Evolutionary conservation across 1,140 invertebrate species (phyloP).

Genomic region (Agrypnia vestita): DNA sequence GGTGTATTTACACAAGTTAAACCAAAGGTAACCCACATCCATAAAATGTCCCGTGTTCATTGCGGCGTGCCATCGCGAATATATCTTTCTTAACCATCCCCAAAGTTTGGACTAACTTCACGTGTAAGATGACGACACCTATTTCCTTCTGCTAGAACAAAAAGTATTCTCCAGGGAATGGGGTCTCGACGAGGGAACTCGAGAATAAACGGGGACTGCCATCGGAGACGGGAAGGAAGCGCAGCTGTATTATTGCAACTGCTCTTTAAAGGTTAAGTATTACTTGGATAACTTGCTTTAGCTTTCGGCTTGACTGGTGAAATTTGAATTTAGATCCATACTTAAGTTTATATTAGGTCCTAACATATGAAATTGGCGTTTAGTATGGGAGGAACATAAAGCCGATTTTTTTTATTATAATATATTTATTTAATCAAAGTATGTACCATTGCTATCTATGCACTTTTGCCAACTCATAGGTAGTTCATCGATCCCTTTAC

Average conservation of each 20-base stretch:
- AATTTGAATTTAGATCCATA: too few relatives aligned
- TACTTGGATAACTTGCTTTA: not conserved
- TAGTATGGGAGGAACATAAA: too few relatives aligned
- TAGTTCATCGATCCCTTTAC: too few relatives aligned
- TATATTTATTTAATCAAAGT: too few relatives aligned
- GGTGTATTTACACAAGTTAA: constrained; percentile 31
- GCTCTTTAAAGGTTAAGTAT: constrained; percentile 25
- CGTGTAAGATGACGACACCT: not conserved
- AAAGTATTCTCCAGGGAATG: constrained; percentile 8
- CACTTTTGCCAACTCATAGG: too few relatives aligned
- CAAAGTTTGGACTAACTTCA: not conserved
- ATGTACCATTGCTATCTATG: too few relatives aligned
- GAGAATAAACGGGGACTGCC: not conserved
- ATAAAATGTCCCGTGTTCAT: constrained; percentile 29
- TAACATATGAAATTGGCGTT: too few relatives aligned
- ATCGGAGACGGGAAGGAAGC: not conserved
- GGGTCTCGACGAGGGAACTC: not conserved
- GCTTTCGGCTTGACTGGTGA: not conserved
- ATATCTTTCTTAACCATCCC: constrained; percentile 23
- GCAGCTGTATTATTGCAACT: constrained; percentile 30
- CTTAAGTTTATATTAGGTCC: too few relatives aligned
- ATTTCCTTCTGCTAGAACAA: constrained; percentile 8
- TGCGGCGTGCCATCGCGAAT: constrained; percentile 13
- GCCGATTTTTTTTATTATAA: too few relatives aligned
- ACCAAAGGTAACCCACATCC: constrained; percentile 39